phyloP scores from a whole-genome alignment of 2,113 vertebrate species.

The Martes martes region DNA sequence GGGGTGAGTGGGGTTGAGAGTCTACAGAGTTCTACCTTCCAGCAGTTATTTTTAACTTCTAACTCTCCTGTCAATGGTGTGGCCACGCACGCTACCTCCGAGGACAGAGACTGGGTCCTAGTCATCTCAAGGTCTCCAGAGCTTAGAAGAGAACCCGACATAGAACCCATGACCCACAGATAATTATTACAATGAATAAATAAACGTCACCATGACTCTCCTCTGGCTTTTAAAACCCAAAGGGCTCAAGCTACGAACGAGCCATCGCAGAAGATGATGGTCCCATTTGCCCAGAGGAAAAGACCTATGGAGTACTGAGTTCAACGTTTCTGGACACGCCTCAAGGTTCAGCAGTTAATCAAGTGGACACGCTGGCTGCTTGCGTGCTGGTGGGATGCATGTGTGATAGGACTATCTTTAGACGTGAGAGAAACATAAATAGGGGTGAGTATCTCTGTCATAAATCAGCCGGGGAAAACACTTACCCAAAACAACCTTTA shows the following conservation, averaged over 20 bases:
- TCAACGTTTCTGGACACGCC: neutral
- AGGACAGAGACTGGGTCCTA: neutral
- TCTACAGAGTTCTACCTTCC: neutral
- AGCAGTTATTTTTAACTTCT: neutral
- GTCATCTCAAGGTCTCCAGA: neutral
- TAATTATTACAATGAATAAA: neutral
- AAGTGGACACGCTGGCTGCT: neutral
- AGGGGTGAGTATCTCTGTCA: constrained; percentile 34
- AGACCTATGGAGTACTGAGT: neutral
- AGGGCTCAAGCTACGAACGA: neutral
- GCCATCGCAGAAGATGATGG: neutral
- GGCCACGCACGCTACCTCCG: neutral
- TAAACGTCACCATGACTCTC: neutral
- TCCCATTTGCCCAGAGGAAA: neutral
- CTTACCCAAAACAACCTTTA: constrained; percentile 66
- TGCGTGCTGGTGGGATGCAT: neutral
- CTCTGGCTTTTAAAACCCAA: neutral
- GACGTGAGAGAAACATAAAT: constrained; percentile 35
- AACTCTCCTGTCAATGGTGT: accelerated
- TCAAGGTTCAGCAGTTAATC: neutral
- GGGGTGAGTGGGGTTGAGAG: accelerated
- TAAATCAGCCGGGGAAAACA: constrained; percentile 55
- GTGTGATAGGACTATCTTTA: constrained; percentile 63
- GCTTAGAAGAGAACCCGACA: neutral
- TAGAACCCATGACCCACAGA: neutral